phyloP scores from a whole-genome alignment of 2,888 invertebrate species.

The Drosophila neotestacea region DNA sequence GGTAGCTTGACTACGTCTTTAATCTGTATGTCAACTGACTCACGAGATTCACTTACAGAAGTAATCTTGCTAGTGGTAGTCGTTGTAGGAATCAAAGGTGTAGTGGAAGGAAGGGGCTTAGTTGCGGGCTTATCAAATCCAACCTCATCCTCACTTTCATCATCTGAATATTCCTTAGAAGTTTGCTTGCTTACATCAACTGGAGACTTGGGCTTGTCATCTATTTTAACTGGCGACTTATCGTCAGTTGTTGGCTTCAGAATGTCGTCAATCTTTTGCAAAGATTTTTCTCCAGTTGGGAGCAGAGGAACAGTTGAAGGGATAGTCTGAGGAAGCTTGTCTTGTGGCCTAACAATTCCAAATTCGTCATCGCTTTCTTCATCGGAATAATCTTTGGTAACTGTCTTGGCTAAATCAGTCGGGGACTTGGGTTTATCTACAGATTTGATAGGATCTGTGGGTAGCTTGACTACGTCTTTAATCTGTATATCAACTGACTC shows the following conservation, averaged over 20 bases:
- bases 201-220: constrained; percentile 5
- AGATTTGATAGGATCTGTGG: constrained; percentile 4
- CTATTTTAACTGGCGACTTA: background rate
- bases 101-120: background rate
- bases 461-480: background rate
- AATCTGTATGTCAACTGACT: constrained; percentile 4
- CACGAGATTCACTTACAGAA: constrained; percentile 12
- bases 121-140: constrained; percentile 6
- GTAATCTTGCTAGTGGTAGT: constrained; percentile 5
- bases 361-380: constrained; percentile 23
- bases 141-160: constrained; percentile 16
- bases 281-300: constrained; percentile 15
- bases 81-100: background rate
- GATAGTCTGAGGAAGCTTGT: constrained; percentile 5
- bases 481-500: constrained; percentile 4
- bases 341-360: constrained; percentile 8
- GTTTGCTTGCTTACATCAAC: constrained; percentile 7
- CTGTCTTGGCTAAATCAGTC: constrained; percentile 2
- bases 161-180: constrained; percentile 9
- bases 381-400: constrained; percentile 10
- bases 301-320: background rate
- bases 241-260: background rate
- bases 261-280: constrained; percentile 11
- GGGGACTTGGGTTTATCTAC: constrained; percentile 21
- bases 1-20: constrained; percentile 21